phyloP scores from a whole-genome alignment of 2,113 vertebrate genomes.

The Chaetops frenatus region DNA sequence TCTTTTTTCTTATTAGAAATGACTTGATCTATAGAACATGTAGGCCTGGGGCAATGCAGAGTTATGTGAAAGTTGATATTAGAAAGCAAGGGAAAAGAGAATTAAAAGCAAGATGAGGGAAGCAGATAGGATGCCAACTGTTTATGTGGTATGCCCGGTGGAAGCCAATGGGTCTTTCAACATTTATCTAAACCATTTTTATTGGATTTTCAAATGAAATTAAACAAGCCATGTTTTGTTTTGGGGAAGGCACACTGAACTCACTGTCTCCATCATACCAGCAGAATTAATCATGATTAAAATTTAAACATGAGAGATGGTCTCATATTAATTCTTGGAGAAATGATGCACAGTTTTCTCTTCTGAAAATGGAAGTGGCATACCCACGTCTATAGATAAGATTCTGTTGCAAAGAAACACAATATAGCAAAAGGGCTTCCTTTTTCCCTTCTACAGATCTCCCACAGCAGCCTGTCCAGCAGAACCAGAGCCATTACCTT shows the following conservation, averaged over 20 bases:
- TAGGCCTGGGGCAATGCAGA: constrained; percentile 15
- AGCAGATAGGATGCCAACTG: constrained; percentile 45
- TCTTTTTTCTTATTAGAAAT: constrained; percentile 17
- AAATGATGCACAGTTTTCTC: background rate
- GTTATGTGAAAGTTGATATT: constrained; percentile 58
- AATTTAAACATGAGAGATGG: background rate
- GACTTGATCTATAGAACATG: constrained; percentile 36
- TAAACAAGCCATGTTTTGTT: constrained; percentile 20
- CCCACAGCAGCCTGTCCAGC: background rate
- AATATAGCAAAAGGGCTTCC: background rate
- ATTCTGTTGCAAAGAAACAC: background rate
- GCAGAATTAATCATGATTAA: constrained; percentile 42
- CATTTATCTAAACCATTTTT: background rate
- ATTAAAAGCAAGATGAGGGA: constrained; percentile 54
- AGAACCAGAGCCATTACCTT: background rate
- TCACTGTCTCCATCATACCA: background rate
- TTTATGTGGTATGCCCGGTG: background rate
- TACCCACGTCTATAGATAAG: accelerated
- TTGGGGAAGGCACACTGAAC: background rate
- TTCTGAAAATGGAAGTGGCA: background rate
- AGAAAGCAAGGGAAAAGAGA: constrained; percentile 17
- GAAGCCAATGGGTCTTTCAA: constrained; percentile 3
- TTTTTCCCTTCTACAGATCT: background rate
- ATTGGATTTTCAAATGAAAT: constrained; percentile 32
- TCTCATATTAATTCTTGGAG: background rate